Base-by-base conservation (phyloP, 2,888 invertebrate genomes). In the Drosophila maculinotata region DNA sequence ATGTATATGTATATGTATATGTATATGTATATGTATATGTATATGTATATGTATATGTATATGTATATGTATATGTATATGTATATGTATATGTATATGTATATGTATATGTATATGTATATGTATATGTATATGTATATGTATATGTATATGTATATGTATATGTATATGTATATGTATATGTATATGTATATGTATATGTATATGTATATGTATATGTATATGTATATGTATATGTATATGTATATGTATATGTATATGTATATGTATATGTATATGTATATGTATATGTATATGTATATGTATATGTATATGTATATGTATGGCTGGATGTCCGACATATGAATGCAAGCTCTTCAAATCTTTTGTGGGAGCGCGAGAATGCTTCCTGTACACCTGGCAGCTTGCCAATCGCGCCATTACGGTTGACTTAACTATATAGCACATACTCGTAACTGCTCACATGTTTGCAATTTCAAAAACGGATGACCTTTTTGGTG, bases 341-440 rank as follows among this genome's bases (percentile, higher is more conserved):
- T 20, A 31, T 25, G 14, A 49, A 38, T 20, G 12, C 25, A 10
- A 45, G 25, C 33, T 41, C 31, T 56, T 42, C 6, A 42, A 58
- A 23, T 36, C 36, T 49, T 67, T 53, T 67, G 26, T 23, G 41
- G 35, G 12, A 45, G 49, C 39, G 38, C 41, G 31, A 49, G 54
- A 49, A 49, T 57, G 49, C 73, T 73, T 77, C 74, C 74, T 68
- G 79, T 38, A 42, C 63, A 60, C 38, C 69, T 67, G 69, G 35
- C 63, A 68, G 33, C 25, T 48, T 25, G 54, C 25, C 72, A 75
- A 87, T 77, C 75, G 71, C 35, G 25, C 58, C 62, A 71, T 80
- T 68, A 75, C 69, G 54, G 68, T 80, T 84, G 84, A 87, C 72
- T 81, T 69, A 47, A 52, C 63, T 45, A 44, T 35, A 58, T 36